Evolutionary conservation across 2,113 vertebrate species (phyloP), one percentile per base, ranked within the genome.

Genomic region (Lampris megalopsis): DNA sequence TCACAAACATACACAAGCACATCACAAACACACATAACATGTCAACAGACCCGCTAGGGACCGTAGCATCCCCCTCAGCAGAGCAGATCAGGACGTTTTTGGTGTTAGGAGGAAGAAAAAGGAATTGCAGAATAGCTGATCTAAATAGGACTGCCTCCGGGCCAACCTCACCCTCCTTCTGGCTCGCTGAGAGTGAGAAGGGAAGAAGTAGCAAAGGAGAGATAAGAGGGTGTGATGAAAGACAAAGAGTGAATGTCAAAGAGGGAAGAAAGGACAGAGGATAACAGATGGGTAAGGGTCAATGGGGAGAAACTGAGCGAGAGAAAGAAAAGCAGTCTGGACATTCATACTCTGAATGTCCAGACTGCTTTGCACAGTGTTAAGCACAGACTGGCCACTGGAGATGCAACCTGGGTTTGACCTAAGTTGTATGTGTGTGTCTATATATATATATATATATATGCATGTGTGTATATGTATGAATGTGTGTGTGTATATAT

Each of bases 141-240:
- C 84, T 84, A 88, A 86, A 87, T 89, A 72, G 65, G 75, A 70
- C 59, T 68, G 73, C 77, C 83, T 68, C 7, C 68, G 77, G 84
- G 88, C 81, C 73, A 50, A 73, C 42, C 70, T 53, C 84, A 87
- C 77, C 85, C 87, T 85, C 59, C 73, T 89, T 90, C 69, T 62
- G 69, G 79, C 82, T 75, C 75, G 82, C 43, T 71, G 71, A 79
- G 41, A 70, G 54, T 53, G 42, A 65, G 45, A 57, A 47, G 24
- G 4, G 13, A 3, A 24, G 48, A 61, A 74, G 24, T 67, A 42
- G 45, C 37, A 52, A n/a, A 61, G 61, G 56, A 10, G 8, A 49
- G 73, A 77, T 62, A 63, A 72, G 63, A 2, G 24, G 73, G 24
- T 35, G 67, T 67, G 69, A 66, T 74, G 9, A 58, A 54, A 76